Evolutionary conservation across 2,797 vertebrate genomes (phyloP).

Genomic region (Periparus ater): DNA sequence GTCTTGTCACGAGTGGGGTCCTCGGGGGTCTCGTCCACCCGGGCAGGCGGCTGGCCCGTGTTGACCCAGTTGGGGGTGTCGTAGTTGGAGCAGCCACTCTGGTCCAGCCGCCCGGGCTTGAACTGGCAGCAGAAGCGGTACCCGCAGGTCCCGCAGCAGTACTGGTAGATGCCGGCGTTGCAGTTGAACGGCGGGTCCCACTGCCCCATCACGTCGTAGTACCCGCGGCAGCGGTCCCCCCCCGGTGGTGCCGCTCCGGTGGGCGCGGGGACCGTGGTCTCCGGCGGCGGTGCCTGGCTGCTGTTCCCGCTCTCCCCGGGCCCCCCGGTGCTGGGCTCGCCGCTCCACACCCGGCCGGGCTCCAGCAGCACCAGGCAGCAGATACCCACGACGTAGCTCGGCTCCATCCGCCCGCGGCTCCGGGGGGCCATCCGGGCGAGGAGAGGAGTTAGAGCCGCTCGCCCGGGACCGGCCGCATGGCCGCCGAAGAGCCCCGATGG

Average conservation of each 20-base stretch:
- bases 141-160: conserved; percentile 97
- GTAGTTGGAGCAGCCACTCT: conserved; percentile 95
- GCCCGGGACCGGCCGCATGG: conserved; percentile 18
- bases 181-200: conserved; percentile 98
- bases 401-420: conserved; percentile 53
- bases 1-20: conserved; percentile 89
- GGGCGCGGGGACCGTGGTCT: conserved; percentile 41
- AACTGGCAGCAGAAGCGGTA: conserved; percentile 99
- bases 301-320: conserved; percentile 70
- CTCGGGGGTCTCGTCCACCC: conserved; percentile 84
- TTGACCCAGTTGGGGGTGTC: conserved; percentile 96
- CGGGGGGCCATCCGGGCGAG: conserved; percentile 1
- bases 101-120: conserved; percentile 89
- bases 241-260: conserved; percentile 21
- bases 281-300: conserved; percentile 67
- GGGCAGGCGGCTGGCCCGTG: conserved; percentile 83
- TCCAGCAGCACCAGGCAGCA: conserved; percentile 80
- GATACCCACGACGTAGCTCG: conserved; percentile 72
- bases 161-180: conserved; percentile 90
- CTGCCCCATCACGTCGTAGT: conserved; percentile 98
- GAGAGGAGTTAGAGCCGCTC: neutral
- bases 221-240: conserved; percentile 89
- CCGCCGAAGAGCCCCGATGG: neutral
- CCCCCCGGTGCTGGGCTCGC: conserved; percentile 59
- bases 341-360: conserved; percentile 64